These are phyloP conservation scores for Ahaetulla prasina DNA, from an alignment of 2,113 vertebrate genomes.

Conservation along the genomic window DNA sequence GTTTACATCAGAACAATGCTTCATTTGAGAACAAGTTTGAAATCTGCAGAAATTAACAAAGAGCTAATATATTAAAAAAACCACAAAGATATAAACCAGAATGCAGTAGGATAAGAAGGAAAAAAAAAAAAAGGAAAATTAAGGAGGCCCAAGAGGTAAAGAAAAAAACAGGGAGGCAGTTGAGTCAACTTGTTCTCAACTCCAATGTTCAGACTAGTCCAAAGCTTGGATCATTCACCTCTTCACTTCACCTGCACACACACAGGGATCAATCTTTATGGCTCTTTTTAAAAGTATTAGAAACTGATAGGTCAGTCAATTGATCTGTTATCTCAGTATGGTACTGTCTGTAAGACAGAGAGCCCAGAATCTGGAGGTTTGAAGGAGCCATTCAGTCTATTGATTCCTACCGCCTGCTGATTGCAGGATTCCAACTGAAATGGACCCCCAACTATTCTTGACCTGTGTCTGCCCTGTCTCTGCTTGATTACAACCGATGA, in stretches of 20 bases:
- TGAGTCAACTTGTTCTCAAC: background rate
- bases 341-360: background rate
- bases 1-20: constrained; percentile 27
- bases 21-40: background rate
- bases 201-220: background rate
- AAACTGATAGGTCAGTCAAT: background rate
- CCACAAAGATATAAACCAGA: constrained; percentile 26
- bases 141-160: background rate
- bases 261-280: background rate
- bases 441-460: background rate
- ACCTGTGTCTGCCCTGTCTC: background rate
- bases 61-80: constrained; percentile 21
- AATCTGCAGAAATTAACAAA: constrained; percentile 38
- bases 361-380: background rate
- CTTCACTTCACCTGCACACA: background rate
- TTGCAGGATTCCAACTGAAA: background rate
- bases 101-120: background rate
- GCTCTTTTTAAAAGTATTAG: background rate
- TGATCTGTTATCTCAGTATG: background rate
- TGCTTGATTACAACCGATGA: background rate
- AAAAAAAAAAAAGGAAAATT: background rate
- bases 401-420: background rate
- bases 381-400: background rate
- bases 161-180: background rate
- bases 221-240: background rate